Conservation (phyloP, 2,797 vertebrate genomes). For the Notoglanidium macrostoma region DNA sequence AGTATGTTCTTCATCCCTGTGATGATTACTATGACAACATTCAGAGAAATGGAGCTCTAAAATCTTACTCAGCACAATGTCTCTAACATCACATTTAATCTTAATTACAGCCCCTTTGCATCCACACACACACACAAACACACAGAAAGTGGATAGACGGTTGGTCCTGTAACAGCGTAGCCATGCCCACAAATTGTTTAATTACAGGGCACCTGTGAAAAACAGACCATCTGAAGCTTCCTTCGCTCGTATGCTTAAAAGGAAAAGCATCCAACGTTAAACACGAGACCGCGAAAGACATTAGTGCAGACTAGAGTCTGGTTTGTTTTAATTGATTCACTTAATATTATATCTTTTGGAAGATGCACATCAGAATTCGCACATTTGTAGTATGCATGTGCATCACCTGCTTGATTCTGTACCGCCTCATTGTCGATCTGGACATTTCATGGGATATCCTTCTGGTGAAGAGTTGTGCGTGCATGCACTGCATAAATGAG, state of each 20-base stretch:
- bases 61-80: too few relatives aligned
- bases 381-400: not conserved
- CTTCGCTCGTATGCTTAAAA: too few relatives aligned
- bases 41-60: too few relatives aligned
- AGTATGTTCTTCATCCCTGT: too few relatives aligned
- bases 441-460: not conserved
- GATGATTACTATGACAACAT: too few relatives aligned
- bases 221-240: not conserved
- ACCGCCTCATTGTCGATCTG: not conserved
- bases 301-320: not conserved
- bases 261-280: not conserved
- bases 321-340: not conserved
- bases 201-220: not conserved
- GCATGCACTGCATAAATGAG: not conserved
- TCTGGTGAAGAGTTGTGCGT: not conserved
- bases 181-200: not conserved
- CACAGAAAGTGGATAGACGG: not conserved
- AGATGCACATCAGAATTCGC: not conserved
- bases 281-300: not conserved
- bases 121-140: not conserved
- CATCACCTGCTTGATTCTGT: not conserved
- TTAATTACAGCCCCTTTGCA: too few relatives aligned
- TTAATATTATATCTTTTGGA: not conserved
- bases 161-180: not conserved
- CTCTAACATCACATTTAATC: too few relatives aligned